Conservation (phyloP, 2,113 vertebrate species). For the Pristiophorus japonicus region DNA sequence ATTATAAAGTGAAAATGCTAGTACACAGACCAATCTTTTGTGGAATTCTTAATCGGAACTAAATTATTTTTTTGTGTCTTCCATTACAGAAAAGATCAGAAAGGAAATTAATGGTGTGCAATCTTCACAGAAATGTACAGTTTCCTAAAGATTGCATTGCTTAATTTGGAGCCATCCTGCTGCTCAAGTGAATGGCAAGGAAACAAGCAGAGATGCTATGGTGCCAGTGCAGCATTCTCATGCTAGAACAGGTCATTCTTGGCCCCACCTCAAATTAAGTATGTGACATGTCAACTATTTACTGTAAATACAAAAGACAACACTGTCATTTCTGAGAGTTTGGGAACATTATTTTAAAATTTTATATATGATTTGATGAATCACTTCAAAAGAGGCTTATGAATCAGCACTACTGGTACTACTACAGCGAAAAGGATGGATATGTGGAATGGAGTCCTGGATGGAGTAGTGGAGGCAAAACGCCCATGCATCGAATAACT, state of each 20-base stretch:
- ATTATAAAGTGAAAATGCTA: not conserved
- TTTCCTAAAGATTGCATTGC: constrained; percentile 59
- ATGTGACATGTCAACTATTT: not conserved
- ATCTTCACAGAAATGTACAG: constrained; percentile 60
- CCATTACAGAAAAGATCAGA: constrained; percentile 68
- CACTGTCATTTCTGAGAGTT: not conserved
- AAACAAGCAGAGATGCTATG: not conserved
- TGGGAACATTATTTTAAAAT: not conserved
- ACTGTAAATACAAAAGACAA: not conserved
- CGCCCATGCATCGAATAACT: not conserved
- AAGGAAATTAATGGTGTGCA: constrained; percentile 47
- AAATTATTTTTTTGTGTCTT: constrained; percentile 39
- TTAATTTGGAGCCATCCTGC: not conserved
- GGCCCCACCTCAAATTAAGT: not conserved
- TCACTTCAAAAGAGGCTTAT: not conserved
- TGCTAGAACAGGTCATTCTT: not conserved
- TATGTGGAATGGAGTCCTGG: not conserved
- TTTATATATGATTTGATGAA: not conserved
- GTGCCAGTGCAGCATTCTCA: not conserved
- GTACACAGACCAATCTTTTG: not conserved
- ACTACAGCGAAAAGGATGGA: not conserved
- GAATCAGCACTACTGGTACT: not conserved
- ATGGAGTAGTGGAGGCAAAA: not conserved
- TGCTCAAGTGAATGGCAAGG: not conserved
- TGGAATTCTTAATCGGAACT: not conserved